Conservation (phyloP, 2,113 vertebrate species). For the Megaleporinus macrocephalus region DNA sequence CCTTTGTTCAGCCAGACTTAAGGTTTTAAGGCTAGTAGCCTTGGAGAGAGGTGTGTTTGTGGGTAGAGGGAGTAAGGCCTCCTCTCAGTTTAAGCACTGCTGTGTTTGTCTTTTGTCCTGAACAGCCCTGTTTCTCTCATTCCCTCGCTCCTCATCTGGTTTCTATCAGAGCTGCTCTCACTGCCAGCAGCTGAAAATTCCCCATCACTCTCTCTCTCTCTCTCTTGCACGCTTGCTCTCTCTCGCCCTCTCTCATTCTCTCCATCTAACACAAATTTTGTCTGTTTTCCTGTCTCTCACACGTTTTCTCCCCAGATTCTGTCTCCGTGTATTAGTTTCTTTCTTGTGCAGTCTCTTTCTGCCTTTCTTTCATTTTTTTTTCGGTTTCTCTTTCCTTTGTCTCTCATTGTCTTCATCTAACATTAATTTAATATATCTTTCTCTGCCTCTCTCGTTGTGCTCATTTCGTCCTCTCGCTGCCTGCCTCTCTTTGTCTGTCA, state of each 20-base stretch:
- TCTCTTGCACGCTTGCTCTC: neutral
- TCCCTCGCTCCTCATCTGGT: constrained; percentile 80
- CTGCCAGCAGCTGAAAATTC: constrained; percentile 72
- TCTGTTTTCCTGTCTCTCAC: neutral
- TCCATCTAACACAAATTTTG: neutral
- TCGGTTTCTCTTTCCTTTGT: too few species aligned
- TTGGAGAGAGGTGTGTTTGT: constrained; percentile 24
- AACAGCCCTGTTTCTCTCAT: constrained; percentile 77
- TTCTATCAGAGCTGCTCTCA: constrained; percentile 77
- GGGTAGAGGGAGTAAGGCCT: constrained; percentile 28
- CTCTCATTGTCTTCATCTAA: too few species aligned
- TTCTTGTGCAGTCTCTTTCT: too few species aligned
- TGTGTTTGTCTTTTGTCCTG: constrained; percentile 84
- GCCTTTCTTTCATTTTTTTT: too few species aligned
- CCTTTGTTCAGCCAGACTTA: neutral
- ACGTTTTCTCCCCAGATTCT: too few species aligned
- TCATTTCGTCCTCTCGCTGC: neutral
- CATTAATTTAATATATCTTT: neutral
- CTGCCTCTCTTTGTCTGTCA: neutral
- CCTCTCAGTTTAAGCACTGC: constrained; percentile 85
- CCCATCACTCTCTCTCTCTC: neutral
- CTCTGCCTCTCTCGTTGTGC: constrained; percentile 4
- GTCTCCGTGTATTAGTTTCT: too few species aligned
- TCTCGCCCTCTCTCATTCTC: neutral
- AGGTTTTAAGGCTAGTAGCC: constrained; percentile 1